Percentiles rank a stretch among this genome's conserved stretches.
These are phyloP conservation scores for Antheraea pernyi DNA, from an alignment of 1,140 invertebrate species.

Conservation along the genomic window DNA sequence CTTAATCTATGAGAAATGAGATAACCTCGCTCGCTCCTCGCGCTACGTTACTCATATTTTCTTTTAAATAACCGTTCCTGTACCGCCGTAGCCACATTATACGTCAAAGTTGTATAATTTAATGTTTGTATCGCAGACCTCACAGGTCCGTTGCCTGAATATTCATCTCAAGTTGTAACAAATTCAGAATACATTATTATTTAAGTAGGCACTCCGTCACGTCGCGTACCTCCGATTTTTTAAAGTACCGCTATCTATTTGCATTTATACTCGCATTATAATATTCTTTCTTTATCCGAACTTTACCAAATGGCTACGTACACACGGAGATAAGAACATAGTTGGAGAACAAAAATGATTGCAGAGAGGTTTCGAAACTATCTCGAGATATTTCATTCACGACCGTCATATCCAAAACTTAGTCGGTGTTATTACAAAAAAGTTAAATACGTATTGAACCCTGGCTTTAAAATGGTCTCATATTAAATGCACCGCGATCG, in stretches of 20 bases:
- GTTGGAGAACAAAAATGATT: no score
- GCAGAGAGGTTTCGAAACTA: no score
- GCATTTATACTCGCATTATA: conserved; percentile 2
- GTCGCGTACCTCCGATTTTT: background rate
- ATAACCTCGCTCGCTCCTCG: background rate
- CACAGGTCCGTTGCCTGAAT: background rate
- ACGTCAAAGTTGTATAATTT: background rate
- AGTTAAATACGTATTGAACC: no score
- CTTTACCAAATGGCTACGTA: no score
- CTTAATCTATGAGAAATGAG: background rate
- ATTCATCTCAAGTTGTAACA: conserved; percentile 10
- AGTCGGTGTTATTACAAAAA: no score
- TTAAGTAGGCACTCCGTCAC: conserved; percentile 5
- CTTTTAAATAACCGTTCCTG: background rate
- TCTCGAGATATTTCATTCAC: no score
- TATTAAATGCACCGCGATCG: no score
- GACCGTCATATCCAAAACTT: no score
- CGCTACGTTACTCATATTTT: background rate
- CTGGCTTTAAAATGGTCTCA: no score
- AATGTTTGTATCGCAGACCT: conserved; percentile 4
- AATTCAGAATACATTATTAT: conserved; percentile 9
- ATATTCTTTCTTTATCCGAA: background rate
- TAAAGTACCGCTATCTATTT: background rate
- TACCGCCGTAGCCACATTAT: background rate
- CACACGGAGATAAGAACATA: no score